Base-by-base conservation (phyloP, 2,888 invertebrate species). In the Cosmorhoe ocellata region DNA sequence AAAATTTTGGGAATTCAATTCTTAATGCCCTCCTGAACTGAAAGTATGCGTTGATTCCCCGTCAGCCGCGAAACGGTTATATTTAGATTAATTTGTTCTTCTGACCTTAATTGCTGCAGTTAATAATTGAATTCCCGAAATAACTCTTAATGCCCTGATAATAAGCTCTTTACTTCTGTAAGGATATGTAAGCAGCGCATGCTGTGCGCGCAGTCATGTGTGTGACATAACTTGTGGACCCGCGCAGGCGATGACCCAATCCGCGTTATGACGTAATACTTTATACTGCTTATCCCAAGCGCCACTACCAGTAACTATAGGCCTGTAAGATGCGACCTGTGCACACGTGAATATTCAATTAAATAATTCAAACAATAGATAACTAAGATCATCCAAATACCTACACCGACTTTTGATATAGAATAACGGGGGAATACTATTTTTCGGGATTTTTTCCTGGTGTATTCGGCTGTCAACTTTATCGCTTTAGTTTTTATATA, bases 241-340 rank as follows among this genome's bases (percentile, higher is more conserved):
- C 63, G 67, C 66, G 68, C 73, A 66, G 68, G 71, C 72, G 74
- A 65, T 86, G 87, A 85, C 86, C 86, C 81, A 84, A 86, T 82
- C 81, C 67, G 69, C 61, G 66, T 64, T 63, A 67, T 84, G 80
- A 80, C 73, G 81, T 81, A 81, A 79, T n/a, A n/a, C n/a, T n/a
- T n/a, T n/a, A n/a, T n/a, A n/a, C 64, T 18, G 61, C 66, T 68
- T 61, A 67, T 61, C 64, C 57, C 64, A 58, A 65, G 60, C 56
- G 65, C 59, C 69, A 67, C 61, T 36, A 31, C 65, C 61, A 58
- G 60, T 69, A 86, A 82, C 84, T 83, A 18, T 3, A 74, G 86
- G 84, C 80, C 84, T 79, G 76, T 66, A 73, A 81, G 84, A 84
- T 82, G 81, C 74, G 73, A 84, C 81, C 76, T 74, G 75, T 74